Percentiles rank a stretch among this genome's conserved stretches.
phyloP scores from a whole-genome alignment of 2,797 vertebrate species.

The Peromyscus attwateri region DNA sequence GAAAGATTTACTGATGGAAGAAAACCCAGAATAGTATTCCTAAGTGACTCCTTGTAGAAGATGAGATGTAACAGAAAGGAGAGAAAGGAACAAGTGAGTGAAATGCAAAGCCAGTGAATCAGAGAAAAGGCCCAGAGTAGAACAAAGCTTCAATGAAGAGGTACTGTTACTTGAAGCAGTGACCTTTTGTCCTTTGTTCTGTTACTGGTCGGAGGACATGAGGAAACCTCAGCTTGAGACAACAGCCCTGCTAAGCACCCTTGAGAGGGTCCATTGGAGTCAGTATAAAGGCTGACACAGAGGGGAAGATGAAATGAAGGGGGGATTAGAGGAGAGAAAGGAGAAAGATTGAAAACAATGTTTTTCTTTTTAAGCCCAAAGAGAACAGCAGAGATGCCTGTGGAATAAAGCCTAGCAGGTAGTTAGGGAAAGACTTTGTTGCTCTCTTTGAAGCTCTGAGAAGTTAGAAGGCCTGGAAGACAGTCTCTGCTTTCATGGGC shows the following conservation, averaged over 20 bases:
- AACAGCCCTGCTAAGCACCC: constrained; percentile 58
- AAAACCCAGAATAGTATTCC: neutral
- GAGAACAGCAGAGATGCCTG: constrained; percentile 50
- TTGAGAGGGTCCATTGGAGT: constrained; percentile 31
- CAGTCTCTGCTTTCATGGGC: neutral
- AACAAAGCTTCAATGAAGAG: constrained; percentile 51
- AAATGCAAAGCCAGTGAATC: neutral
- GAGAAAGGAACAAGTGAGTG: constrained; percentile 10
- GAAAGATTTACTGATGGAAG: neutral
- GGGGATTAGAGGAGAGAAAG: constrained; percentile 14
- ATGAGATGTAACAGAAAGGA: neutral
- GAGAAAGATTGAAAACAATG: constrained; percentile 41
- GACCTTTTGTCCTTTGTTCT: constrained; percentile 64
- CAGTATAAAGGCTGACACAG: constrained; percentile 57
- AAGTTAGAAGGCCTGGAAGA: neutral
- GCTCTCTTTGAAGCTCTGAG: constrained; percentile 25
- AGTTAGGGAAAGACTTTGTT: neutral
- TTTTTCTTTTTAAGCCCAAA: constrained; percentile 60
- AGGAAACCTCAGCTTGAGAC: constrained; percentile 34
- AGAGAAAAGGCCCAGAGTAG: constrained; percentile 18
- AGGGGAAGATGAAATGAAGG: constrained; percentile 56
- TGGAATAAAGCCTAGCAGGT: constrained; percentile 26
- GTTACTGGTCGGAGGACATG: constrained; percentile 34
- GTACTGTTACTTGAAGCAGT: constrained; percentile 50
- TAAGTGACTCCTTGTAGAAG: constrained; percentile 8